A percentile compares a stretch with the other conserved stretches of the same genome.
These are phyloP conservation scores for Platyura marginata DNA, from an alignment of 1,140 invertebrate genomes.

Conservation along the genomic window DNA sequence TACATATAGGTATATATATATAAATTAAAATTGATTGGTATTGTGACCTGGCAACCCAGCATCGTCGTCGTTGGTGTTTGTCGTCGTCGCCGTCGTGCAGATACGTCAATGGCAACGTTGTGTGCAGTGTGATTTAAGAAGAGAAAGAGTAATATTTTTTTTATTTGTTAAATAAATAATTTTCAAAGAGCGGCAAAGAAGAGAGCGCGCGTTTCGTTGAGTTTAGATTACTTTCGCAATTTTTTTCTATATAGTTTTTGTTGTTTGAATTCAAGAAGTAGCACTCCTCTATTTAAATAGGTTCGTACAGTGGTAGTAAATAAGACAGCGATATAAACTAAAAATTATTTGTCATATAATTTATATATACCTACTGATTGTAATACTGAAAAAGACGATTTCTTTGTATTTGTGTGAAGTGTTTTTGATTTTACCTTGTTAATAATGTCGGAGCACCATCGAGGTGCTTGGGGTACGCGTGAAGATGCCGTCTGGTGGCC, in stretches of 20 bases:
- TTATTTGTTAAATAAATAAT: background rate
- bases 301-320: slow-evolving; percentile 2
- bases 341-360: too few species aligned
- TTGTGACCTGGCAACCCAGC: background rate
- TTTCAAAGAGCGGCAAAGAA: background rate
- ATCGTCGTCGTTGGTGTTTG: too few species aligned
- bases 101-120: background rate
- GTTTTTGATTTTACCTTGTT: background rate
- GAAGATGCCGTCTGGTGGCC: slow-evolving; percentile 37
- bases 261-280: background rate
- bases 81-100: too few species aligned
- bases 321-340: slow-evolving; percentile 1
- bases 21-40: background rate
- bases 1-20: too few species aligned
- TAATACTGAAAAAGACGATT: background rate
- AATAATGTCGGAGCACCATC: slow-evolving; percentile 6
- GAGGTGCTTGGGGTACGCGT: slow-evolving; percentile 40
- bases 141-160: background rate
- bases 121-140: background rate
- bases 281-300: background rate
- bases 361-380: background rate
- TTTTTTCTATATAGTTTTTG: background rate
- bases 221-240: background rate
- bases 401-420: background rate
- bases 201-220: background rate